Evolutionary conservation across 2,113 vertebrate genomes (phyloP).

Genomic region (Phocoena phocoena): DNA sequence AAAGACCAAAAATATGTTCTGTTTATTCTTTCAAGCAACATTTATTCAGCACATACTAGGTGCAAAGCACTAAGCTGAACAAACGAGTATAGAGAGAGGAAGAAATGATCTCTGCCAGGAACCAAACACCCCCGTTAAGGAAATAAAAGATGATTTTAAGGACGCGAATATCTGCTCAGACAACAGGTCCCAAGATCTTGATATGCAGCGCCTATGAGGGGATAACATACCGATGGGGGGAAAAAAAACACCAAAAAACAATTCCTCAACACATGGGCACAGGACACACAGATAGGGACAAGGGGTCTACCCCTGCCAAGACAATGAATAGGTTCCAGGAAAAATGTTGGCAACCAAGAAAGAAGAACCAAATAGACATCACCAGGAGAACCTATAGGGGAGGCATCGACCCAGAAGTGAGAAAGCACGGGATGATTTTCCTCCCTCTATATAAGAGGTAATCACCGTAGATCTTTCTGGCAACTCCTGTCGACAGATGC

Average conservation of each 20-base stretch:
- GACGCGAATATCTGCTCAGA: not conserved
- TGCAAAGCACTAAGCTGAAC: not conserved
- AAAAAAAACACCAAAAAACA: not conserved
- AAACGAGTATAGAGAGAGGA: not conserved
- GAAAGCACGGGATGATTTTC: not conserved
- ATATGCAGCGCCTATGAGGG: not conserved
- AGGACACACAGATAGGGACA: not conserved
- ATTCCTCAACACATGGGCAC: not conserved
- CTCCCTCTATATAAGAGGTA: not conserved
- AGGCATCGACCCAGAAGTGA: not conserved
- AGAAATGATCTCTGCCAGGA: not conserved
- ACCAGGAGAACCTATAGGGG: not conserved
- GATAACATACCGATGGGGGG: not conserved
- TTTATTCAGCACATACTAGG: not conserved
- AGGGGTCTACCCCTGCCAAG: not conserved
- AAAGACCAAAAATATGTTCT: not conserved
- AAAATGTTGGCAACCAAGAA: not conserved
- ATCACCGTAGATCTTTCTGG: not conserved
- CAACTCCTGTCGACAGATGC: not conserved
- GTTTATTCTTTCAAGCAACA: not conserved
- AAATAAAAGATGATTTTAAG: not conserved
- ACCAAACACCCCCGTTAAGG: accelerated
- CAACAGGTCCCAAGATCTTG: not conserved
- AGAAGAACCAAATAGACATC: not conserved
- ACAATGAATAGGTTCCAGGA: not conserved